Evolutionary conservation across 1,140 invertebrate species (phyloP).

Genomic region (Mizuhopecten yessoensis): DNA sequence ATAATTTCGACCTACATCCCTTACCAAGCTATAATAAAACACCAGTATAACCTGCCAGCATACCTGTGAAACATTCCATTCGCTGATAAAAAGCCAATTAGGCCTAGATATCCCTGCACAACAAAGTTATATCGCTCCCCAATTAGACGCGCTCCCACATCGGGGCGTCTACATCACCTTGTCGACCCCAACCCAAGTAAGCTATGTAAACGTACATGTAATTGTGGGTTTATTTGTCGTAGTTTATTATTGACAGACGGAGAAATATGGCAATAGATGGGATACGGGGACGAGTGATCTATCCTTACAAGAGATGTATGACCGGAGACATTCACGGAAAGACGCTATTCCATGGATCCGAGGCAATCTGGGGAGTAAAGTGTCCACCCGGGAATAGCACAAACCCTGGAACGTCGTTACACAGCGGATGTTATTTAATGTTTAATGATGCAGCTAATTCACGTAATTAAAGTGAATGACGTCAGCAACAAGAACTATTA

Average conservation of each 20-base stretch:
- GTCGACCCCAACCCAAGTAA: neutral
- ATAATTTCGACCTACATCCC: too few relatives aligned
- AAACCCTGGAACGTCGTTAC: neutral
- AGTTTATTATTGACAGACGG: neutral
- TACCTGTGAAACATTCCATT: neutral
- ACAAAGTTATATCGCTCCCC: constrained; percentile 14
- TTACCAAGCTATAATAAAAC: neutral
- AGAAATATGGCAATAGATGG: neutral
- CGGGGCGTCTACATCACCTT: constrained; percentile 10
- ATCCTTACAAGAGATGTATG: neutral
- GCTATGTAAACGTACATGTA: neutral
- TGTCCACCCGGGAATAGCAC: neutral
- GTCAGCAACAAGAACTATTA: neutral
- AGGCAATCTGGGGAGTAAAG: too few relatives aligned
- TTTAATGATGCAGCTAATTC: neutral
- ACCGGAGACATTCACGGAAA: neutral
- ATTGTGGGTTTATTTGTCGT: constrained; percentile 10
- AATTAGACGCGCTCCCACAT: neutral
- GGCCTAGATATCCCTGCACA: neutral
- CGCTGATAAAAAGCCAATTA: constrained; percentile 12
- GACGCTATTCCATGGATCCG: neutral
- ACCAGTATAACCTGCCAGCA: neutral
- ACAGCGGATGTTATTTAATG: neutral
- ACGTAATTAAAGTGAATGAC: neutral
- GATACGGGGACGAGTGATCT: neutral